A percentile compares a stretch with the other conserved stretches of the same genome.
Evolutionary conservation across 2,797 vertebrate genomes (phyloP).

Genomic region (Ambastaia sidthimunki): DNA sequence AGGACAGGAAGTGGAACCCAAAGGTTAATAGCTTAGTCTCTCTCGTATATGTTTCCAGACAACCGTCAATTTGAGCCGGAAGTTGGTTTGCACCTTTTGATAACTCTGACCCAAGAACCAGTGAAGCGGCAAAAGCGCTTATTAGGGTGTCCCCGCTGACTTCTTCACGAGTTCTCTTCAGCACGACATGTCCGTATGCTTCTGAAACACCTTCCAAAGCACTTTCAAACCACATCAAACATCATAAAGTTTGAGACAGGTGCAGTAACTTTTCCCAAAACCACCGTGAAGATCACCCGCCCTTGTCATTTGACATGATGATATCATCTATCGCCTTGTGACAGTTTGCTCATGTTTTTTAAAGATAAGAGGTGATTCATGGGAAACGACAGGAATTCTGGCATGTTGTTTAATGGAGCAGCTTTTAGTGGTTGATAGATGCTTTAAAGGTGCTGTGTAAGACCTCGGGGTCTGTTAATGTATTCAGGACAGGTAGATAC

Average conservation of each 20-base stretch:
- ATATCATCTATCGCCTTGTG: not conserved
- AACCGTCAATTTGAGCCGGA: slow-evolving; percentile 46
- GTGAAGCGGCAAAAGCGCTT: slow-evolving; percentile 32
- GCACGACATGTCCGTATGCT: slow-evolving; percentile 14
- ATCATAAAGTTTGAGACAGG: slow-evolving; percentile 16
- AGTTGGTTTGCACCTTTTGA: slow-evolving; percentile 23
- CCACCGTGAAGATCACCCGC: not conserved
- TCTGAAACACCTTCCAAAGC: slow-evolving; percentile 18
- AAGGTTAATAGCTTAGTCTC: slow-evolving; percentile 46
- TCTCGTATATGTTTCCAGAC: slow-evolving; percentile 20
- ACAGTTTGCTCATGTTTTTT: slow-evolving; percentile 11
- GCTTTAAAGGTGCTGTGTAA: not conserved
- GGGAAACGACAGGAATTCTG: not conserved
- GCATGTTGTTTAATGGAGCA: not conserved
- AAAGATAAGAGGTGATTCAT: slow-evolving; percentile 11
- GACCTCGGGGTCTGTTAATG: slow-evolving; percentile 16
- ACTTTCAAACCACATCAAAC: slow-evolving; percentile 13
- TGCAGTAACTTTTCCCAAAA: not conserved
- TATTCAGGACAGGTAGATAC: slow-evolving; percentile 3
- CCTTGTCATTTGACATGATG: not conserved
- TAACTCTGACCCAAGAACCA: slow-evolving; percentile 27
- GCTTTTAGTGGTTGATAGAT: slow-evolving; percentile 1
- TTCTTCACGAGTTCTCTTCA: not conserved
- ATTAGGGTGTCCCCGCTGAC: slow-evolving; percentile 27
- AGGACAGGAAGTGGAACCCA: slow-evolving; percentile 28